A percentile compares a stretch with the other conserved stretches of the same genome.
These are phyloP conservation scores for Pao palembangensis DNA, from an alignment of 2,113 vertebrate species.

Conservation along the genomic window DNA sequence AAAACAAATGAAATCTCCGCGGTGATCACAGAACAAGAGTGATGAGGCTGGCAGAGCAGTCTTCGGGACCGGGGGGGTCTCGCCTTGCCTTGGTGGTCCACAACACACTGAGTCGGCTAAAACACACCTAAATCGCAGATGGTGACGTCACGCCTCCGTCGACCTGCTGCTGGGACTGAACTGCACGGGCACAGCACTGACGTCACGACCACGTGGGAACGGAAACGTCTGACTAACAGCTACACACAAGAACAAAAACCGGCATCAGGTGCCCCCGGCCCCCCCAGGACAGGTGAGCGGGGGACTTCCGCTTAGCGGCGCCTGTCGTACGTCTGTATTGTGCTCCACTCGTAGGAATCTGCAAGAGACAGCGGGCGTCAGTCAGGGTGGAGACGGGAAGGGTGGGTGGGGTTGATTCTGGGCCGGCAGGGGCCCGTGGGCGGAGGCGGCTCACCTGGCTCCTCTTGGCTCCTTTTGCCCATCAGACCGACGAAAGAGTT, in stretches of 20 bases:
- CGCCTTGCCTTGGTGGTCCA: conserved; percentile 53
- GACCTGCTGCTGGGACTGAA: conserved; percentile 13
- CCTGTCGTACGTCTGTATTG: conserved; percentile 79
- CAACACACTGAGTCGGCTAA: conserved; percentile 26
- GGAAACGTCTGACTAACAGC: conserved; percentile 64
- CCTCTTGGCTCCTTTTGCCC: conserved; percentile 93
- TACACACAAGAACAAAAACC: conserved; percentile 64
- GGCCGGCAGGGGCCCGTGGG: too few species aligned
- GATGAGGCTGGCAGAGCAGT: conserved; percentile 68
- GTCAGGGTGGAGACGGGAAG: too few species aligned
- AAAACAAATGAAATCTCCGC: conserved; percentile 20
- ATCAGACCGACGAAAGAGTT: conserved; percentile 97
- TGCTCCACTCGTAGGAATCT: conserved; percentile 86
- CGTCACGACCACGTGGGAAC: conserved; percentile 62
- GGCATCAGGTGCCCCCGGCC: background rate
- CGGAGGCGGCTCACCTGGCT: conserved; percentile 76
- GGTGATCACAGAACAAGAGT: conserved; percentile 42
- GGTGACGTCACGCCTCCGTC: background rate
- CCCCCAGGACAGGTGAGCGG: conserved; percentile 42
- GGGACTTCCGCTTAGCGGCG: conserved; percentile 74
- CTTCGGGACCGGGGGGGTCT: conserved; percentile 39
- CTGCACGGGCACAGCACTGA: conserved; percentile 53
- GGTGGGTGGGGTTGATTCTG: too few species aligned
- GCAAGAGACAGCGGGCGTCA: conserved; percentile 16
- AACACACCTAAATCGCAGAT: conserved; percentile 17